Percentiles rank a stretch among this genome's conserved stretches.
phyloP scores from a whole-genome alignment of 1,140 invertebrate genomes.

The Drosophila willistoni region DNA sequence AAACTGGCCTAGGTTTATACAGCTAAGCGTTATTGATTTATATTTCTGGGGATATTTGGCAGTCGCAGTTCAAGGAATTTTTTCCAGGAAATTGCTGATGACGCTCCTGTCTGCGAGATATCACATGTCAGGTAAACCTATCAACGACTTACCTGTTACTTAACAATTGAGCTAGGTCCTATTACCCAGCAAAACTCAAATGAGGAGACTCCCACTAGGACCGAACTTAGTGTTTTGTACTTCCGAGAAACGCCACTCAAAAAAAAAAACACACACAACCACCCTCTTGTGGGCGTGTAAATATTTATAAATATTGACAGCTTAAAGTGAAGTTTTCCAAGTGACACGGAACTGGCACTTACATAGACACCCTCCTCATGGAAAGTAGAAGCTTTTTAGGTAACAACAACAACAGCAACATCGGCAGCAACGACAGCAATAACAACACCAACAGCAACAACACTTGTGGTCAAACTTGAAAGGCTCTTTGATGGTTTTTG shows the following conservation, averaged over 20 bases:
- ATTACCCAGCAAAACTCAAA: conserved; percentile 3
- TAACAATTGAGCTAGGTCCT: conserved; percentile 20
- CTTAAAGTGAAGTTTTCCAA: conserved; percentile 78
- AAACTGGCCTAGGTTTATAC: no score
- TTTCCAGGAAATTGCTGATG: background rate
- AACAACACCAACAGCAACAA: conserved; percentile 34
- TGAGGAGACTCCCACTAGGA: background rate
- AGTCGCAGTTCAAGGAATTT: no score
- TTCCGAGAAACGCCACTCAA: conserved; percentile 10
- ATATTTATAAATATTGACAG: conserved; percentile 81
- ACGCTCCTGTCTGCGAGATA: background rate
- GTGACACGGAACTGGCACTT: conserved; percentile 63
- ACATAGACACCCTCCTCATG: conserved; percentile 20
- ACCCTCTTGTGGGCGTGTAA: conserved; percentile 57
- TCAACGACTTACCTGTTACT: conserved; percentile 1
- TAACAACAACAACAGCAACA: conserved; percentile 48
- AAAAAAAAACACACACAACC: background rate
- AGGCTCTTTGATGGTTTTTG: conserved; percentile 71
- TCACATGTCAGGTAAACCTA: conserved; percentile 13
- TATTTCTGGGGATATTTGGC: no score
- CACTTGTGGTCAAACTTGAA: conserved; percentile 79
- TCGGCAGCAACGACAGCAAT: conserved; percentile 44
- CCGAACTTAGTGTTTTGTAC: background rate
- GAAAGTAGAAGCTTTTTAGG: conserved; percentile 67
- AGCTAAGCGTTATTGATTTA: no score